A percentile compares a stretch with the other conserved stretches of the same genome.
Evolutionary conservation across 2,888 invertebrate genomes (phyloP).

Genomic region (Belgica antarctica): DNA sequence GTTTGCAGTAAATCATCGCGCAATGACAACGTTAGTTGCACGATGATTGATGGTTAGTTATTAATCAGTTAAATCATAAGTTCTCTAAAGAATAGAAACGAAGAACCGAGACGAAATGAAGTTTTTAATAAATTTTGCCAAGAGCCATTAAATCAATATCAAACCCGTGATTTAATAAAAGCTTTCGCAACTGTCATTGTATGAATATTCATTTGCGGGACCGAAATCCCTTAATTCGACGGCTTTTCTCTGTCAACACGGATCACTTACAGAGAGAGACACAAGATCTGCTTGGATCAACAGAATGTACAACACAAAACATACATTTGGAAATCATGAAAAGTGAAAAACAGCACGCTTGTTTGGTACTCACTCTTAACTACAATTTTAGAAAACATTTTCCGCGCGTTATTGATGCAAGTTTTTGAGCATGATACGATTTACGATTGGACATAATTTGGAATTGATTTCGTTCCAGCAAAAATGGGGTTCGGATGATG

Average conservation of each 20-base stretch:
- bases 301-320: not conserved
- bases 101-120: not conserved
- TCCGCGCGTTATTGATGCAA: not conserved
- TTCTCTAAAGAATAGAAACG: constrained; percentile 38
- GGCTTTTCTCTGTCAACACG: not conserved
- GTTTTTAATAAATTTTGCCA: not conserved
- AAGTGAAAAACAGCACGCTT: constrained; percentile 2
- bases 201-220: not conserved
- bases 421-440: not conserved
- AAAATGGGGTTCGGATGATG: constrained; percentile 2
- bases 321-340: constrained; percentile 6
- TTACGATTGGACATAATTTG: not conserved
- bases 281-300: no score
- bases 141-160: constrained; percentile 42
- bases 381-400: constrained; percentile 14
- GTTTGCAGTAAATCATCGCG: not conserved
- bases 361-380: constrained; percentile 39
- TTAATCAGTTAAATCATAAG: constrained; percentile 46
- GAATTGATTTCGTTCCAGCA: constrained; percentile 20
- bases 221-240: not conserved
- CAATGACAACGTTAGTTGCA: not conserved
- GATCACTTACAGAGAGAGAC: no score
- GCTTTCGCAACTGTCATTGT: not conserved
- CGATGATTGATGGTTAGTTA: not conserved
- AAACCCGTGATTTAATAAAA: constrained; percentile 12